Conservation (phyloP, 2,113 vertebrate genomes). For the Coryphaenoides rupestris region DNA sequence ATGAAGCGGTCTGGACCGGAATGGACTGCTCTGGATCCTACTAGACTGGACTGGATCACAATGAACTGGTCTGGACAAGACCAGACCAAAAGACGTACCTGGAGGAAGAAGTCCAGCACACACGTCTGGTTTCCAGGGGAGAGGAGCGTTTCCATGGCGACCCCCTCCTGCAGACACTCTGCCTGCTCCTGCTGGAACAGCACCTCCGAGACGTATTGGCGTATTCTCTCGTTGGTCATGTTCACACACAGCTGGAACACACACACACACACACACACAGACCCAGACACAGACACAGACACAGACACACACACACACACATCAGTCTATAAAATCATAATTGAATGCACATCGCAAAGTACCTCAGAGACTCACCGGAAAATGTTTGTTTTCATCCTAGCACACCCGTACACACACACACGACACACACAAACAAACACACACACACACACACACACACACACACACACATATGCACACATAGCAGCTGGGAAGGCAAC, state of each 20-base stretch:
- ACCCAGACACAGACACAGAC: constrained; percentile 3
- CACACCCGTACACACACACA: neutral
- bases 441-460: no score
- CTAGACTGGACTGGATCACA: no score
- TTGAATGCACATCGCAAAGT: constrained; percentile 6
- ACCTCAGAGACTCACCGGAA: constrained; percentile 18
- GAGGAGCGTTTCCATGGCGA: constrained; percentile 84
- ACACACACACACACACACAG: constrained; percentile 40
- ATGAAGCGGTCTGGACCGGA: no score
- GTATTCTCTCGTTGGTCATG: constrained; percentile 93
- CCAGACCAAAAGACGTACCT: constrained; percentile 71
- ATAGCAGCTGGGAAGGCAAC: constrained; percentile 15
- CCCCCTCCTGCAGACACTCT: constrained; percentile 90
- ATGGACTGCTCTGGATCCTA: no score
- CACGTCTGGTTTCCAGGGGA: constrained; percentile 79
- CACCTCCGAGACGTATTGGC: constrained; percentile 84
- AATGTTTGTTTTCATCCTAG: constrained; percentile 21
- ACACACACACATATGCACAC: no score
- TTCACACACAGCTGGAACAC: constrained; percentile 88
- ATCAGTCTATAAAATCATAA: constrained; percentile 1
- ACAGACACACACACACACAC: constrained; percentile 16
- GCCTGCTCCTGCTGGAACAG: constrained; percentile 90
- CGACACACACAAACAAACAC: no score
- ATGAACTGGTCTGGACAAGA: constrained; percentile 7
- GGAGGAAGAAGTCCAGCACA: constrained; percentile 91